These are phyloP conservation scores for Clytia hemisphaerica DNA, from an alignment of 30 jellyfish, hydroid and myxozoan genomes.

Conservation along the genomic window DNA sequence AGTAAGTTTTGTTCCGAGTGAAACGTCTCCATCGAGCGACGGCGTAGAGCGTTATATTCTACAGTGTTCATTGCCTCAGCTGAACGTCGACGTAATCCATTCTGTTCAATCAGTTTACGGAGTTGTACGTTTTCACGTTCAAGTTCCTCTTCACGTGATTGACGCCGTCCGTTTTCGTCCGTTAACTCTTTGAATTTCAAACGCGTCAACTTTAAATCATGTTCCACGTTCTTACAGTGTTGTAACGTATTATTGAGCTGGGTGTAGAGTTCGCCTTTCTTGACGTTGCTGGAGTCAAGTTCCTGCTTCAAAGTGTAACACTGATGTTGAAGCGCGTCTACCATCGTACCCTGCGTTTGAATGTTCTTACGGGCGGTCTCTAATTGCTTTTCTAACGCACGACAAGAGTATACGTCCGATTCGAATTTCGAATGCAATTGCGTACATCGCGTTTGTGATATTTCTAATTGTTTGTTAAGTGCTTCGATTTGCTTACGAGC, in stretches of 20 bases:
- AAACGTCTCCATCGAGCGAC: too few species aligned
- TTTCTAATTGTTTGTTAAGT: slow-evolving; percentile 58
- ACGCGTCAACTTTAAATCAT: slow-evolving; percentile 17
- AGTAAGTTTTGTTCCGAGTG: too few species aligned
- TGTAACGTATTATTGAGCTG: slow-evolving; percentile 1
- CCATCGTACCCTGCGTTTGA: slow-evolving; percentile 83
- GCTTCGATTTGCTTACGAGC: slow-evolving; percentile 83
- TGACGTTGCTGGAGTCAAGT: slow-evolving; percentile 50
- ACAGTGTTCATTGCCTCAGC: background rate
- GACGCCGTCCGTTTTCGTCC: slow-evolving; percentile 25
- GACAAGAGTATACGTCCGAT: too few species aligned
- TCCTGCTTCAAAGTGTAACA: slow-evolving; percentile 81
- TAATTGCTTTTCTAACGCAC: slow-evolving; percentile 66
- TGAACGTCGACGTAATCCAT: background rate
- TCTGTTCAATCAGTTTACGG: slow-evolving; percentile 2
- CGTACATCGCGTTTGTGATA: too few species aligned
- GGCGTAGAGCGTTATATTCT: too few species aligned
- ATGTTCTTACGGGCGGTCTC: slow-evolving; percentile 57
- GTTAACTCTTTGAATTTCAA: slow-evolving; percentile 37
- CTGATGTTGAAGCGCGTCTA: slow-evolving; percentile 88
- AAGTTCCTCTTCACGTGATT: slow-evolving; percentile 56
- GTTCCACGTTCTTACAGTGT: slow-evolving; percentile 45
- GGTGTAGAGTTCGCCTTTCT: slow-evolving; percentile 20
- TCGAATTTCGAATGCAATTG: too few species aligned
- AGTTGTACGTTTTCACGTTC: slow-evolving; percentile 64